Evolutionary conservation across 2,113 vertebrate genomes (phyloP).

Genomic region (Pantherophis guttatus): DNA sequence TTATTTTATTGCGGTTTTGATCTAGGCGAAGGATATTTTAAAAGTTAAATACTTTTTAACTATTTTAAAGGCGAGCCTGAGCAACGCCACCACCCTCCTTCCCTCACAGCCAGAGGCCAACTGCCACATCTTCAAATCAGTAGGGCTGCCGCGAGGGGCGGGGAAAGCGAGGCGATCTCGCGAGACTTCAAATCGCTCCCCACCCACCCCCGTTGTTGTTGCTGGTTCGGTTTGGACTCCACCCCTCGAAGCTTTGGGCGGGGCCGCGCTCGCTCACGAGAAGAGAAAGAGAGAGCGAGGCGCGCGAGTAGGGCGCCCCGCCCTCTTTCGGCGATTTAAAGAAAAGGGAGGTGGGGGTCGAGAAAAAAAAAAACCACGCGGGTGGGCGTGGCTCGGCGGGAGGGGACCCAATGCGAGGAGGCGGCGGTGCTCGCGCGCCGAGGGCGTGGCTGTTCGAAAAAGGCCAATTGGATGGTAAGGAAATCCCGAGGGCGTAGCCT

Average conservation of each 20-base stretch:
- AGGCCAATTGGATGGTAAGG: neutral
- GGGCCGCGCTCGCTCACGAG: neutral
- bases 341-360: neutral
- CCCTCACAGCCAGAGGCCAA: neutral
- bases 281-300: neutral
- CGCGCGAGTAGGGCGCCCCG: neutral
- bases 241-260: neutral
- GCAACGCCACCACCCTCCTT: rapidly evolving
- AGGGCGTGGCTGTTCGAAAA: constrained; percentile 1
- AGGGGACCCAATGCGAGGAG: neutral
- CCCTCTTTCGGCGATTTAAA: neutral
- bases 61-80: neutral
- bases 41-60: neutral
- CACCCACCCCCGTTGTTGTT: neutral
- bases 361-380: no score
- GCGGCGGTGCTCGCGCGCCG: neutral
- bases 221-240: neutral
- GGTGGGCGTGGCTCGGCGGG: neutral
- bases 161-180: neutral
- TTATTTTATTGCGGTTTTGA: neutral
- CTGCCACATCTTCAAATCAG: neutral
- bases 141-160: neutral
- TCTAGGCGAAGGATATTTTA: neutral
- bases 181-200: neutral
- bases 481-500: neutral